Evolutionary conservation across 2,888 invertebrate genomes (phyloP).

Genomic region (Rosalia funebris): DNA sequence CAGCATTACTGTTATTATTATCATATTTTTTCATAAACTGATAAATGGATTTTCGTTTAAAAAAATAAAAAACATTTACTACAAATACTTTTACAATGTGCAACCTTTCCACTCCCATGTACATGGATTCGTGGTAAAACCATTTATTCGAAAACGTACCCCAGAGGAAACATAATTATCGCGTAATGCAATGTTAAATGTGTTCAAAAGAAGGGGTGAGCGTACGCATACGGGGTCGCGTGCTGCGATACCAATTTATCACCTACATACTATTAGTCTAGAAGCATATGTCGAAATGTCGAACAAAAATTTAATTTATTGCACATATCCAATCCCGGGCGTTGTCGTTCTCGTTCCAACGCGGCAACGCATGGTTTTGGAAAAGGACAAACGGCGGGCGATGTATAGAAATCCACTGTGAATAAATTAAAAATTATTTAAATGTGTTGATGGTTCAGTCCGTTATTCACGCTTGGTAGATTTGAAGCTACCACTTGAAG

Average conservation of each 20-base stretch:
- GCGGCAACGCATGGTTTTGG: neutral
- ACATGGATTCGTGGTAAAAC: constrained; percentile 29
- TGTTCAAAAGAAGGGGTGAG: constrained; percentile 45
- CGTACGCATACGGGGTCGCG: constrained; percentile 45
- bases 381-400: constrained; percentile 6
- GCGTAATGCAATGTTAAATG: constrained; percentile 33
- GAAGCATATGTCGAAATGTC: constrained; percentile 51
- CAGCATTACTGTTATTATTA: no score
- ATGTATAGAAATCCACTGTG: constrained; percentile 27
- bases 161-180: constrained; percentile 23
- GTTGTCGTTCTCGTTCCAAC: neutral
- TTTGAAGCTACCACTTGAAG: constrained; percentile 47
- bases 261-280: constrained; percentile 51
- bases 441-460: constrained; percentile 57
- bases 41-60: no score
- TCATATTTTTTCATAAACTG: no score
- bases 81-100: no score
- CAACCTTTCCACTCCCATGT: neutral
- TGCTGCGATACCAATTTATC: constrained; percentile 50
- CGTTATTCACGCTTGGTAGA: constrained; percentile 50
- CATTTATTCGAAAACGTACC: constrained; percentile 24
- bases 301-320: constrained; percentile 43
- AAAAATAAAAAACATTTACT: no score
- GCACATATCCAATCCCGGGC: constrained; percentile 21
- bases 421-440: constrained; percentile 57